Evolutionary conservation across 2,888 invertebrate genomes (phyloP), one percentile per base, ranked within the genome.

Genomic region (Caenorhabditis uteleia): DNA sequence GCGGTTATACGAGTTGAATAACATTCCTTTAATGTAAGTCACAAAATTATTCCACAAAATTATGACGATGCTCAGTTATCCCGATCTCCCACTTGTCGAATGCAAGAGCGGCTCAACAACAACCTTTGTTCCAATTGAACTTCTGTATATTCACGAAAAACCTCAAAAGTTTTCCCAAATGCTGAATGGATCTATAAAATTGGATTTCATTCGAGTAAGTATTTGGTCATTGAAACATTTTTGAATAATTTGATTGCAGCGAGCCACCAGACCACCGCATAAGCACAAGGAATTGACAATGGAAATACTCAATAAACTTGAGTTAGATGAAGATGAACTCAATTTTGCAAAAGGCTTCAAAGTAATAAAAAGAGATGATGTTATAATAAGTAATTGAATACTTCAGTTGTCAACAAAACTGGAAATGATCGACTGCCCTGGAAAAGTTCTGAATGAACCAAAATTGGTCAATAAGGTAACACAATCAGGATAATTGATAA

Each of bases 361-460:
- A 2, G 44, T 44, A 12, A 21, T 4, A 20, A 20, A 4, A 39
- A 39, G 14, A 36, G 5, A 36, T 7, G 7, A 39, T 20, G 7
- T 20, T 21, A 6, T 5, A 20, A 39, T 21, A 18, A 40, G 25
- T 36, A n/a, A n/a, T n/a, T n/a, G n/a, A 21, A 39, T 29, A 7
- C 50, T 61, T 25, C 45, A 34, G 5, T 21, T 61, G 10, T 43
- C 34, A 12, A 23, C 61, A 5, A 47, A 55, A 2, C 39, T 56
- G 10, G 36, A 61, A 51, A 61, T 62, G 62, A 53, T 62, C 10
- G 8, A 31, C 8, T 57, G 47, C 14, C 29, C 16, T 1, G 62
- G 62, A 39, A 62, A 62, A 53, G 53, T 62, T 20, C 43, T 62
- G 3, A 56, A 53, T 10, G 62, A 62, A 40, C 62, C 62, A 10